Evolutionary conservation across 2,888 invertebrate genomes (phyloP), one percentile per base, ranked within the genome.

Genomic region (Lithophane ornitopus): DNA sequence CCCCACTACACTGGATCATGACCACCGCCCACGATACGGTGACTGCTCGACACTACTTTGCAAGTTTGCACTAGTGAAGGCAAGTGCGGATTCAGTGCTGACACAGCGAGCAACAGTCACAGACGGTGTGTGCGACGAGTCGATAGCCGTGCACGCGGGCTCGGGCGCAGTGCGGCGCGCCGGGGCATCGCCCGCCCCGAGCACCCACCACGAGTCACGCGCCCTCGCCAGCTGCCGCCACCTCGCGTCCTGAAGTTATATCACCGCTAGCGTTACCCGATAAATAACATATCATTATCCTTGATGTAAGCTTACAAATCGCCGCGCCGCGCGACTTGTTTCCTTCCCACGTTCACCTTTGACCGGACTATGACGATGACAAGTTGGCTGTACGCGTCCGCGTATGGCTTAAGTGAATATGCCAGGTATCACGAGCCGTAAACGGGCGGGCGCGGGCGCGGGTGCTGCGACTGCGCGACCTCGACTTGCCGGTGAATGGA

Each of bases 111-210:
- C 39, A 28, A 12, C 49, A 2, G 41, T 11, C 72, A 14, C 72
- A 69, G 70, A 56, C 44, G 34, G 41, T 11, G 26, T 28, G 9
- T 49, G 26, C 62, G 74, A 44, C 70, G 62, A 62, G 69, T 70
- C 76, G 75, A 65, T 62, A 63, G 73, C 56, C n/a, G 56, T 3
- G 71, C 58, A 22, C 54, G 73, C 61, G 62, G 63, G 63, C 54
- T 19, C 44, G 74, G 52, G 68, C 67, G 80, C 71, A 73, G 66
- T n/a, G 34, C 44, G 65, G 65, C 80, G 74, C 67, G 76, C 72
- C 81, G 81, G 82, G 83, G 77, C 82, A 83, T 74, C 80, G 83
- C 26, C 76, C 85, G 78, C 70, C 34, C 12, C 22, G 52, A 44
- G 69, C 65, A 22, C 56, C 56, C 49, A 3, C 44, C 62, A 28